A percentile compares a stretch with the other conserved stretches of the same genome.
These are phyloP conservation scores for Chrysolina haemoptera DNA, from an alignment of 2,888 invertebrate species.

Conservation along the genomic window DNA sequence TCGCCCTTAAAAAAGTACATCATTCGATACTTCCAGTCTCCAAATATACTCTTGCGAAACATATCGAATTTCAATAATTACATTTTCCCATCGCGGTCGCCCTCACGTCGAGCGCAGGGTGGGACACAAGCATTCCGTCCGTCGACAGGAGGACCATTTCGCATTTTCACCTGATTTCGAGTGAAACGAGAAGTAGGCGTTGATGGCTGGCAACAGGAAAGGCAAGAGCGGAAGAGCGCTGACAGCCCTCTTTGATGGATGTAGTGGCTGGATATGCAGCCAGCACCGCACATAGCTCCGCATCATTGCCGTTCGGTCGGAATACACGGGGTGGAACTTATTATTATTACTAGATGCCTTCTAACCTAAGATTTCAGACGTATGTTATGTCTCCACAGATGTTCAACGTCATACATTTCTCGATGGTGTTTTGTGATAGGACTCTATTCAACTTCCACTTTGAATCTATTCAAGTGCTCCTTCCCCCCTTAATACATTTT, in stretches of 20 bases:
- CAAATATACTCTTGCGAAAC: conserved; percentile 35
- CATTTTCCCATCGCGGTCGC: conserved; percentile 37
- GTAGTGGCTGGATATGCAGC: conserved; percentile 39
- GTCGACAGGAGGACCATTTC: conserved; percentile 19
- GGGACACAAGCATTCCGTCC: conserved; percentile 23
- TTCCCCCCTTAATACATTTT: too few relatives aligned
- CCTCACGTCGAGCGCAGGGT: conserved; percentile 26
- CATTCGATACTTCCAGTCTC: conserved; percentile 34
- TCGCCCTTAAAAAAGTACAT: conserved; percentile 27
- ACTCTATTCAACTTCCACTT: too few relatives aligned
- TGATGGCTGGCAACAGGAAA: conserved; percentile 42
- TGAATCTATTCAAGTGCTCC: too few relatives aligned
- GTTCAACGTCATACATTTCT: too few relatives aligned
- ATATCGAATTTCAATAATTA: conserved; percentile 50
- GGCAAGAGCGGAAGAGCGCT: conserved; percentile 47
- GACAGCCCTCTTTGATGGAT: conserved; percentile 49
- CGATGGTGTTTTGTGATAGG: too few relatives aligned
- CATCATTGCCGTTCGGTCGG: conserved; percentile 21
- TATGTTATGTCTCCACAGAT: too few relatives aligned
- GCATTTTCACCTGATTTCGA: conserved; percentile 40
- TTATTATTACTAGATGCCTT: too few relatives aligned
- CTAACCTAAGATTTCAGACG: too few relatives aligned
- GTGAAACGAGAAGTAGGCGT: conserved; percentile 39
- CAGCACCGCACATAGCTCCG: not conserved
- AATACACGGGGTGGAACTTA: not conserved